A percentile compares a stretch with the other conserved stretches of the same genome.
Evolutionary conservation across 2,113 vertebrate genomes (phyloP).

Genomic region (Fregetta grallaria): DNA sequence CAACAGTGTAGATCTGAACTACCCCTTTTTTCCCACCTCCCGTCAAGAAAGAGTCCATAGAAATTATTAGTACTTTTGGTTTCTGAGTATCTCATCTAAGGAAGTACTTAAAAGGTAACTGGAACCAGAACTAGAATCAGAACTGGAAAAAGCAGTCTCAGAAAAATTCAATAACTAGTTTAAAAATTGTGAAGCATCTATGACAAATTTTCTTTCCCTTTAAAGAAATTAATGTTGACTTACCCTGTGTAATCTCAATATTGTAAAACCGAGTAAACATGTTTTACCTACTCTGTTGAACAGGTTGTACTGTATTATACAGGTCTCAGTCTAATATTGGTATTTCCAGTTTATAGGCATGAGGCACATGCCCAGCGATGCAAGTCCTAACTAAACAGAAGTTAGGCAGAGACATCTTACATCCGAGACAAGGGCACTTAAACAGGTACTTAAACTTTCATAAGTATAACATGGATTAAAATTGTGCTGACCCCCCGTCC

Average conservation of each 20-base stretch:
- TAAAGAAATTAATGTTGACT: neutral
- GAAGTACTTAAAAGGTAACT: neutral
- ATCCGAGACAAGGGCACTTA: neutral
- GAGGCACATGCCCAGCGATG: accelerated
- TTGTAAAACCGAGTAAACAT: neutral
- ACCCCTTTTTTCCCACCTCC: neutral
- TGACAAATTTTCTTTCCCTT: neutral
- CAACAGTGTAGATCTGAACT: neutral
- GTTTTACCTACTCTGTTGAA: neutral
- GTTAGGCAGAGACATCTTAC: neutral
- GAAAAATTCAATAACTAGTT: neutral
- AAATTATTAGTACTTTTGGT: neutral
- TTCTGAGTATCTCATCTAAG: neutral
- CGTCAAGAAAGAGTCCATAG: neutral
- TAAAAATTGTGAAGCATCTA: neutral
- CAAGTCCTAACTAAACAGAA: neutral
- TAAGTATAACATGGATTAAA: neutral
- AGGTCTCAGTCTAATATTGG: neutral
- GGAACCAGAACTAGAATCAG: neutral
- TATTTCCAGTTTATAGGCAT: neutral
- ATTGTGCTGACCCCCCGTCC: neutral
- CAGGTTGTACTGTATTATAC: neutral
- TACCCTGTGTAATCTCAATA: neutral
- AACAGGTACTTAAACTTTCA: neutral
- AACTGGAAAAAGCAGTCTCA: neutral